Evolutionary conservation across 2,113 vertebrate genomes (phyloP).

Genomic region (Sinosuthora webbiana): DNA sequence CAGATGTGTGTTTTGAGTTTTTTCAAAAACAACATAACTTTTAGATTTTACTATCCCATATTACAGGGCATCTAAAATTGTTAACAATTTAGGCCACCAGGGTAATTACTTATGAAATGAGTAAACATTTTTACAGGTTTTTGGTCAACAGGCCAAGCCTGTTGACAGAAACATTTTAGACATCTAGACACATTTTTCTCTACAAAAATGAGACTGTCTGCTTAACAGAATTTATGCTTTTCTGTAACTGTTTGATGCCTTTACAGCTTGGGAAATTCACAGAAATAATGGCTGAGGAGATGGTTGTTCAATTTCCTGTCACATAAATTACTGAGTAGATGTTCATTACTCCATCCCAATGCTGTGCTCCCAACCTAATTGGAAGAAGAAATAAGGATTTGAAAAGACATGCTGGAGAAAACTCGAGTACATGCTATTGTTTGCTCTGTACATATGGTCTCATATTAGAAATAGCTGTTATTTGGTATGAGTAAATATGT

Average conservation of each 20-base stretch:
- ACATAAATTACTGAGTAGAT: conserved; percentile 26
- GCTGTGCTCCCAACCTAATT: conserved; percentile 47
- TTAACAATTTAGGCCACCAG: background rate
- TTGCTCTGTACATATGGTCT: background rate
- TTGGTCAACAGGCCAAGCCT: background rate
- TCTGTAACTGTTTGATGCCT: conserved; percentile 39
- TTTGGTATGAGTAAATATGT: background rate
- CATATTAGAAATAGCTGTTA: background rate
- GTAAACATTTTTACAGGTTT: background rate
- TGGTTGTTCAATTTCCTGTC: conserved; percentile 70
- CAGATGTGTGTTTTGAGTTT: background rate
- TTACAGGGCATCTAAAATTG: background rate
- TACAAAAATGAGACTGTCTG: background rate
- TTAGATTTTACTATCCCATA: background rate
- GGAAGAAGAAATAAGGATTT: conserved; percentile 42
- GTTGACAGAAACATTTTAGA: background rate
- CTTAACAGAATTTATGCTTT: conserved; percentile 25
- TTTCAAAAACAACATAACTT: background rate
- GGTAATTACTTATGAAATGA: background rate
- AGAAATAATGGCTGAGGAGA: conserved; percentile 37
- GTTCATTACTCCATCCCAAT: conserved; percentile 22
- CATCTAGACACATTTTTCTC: background rate
- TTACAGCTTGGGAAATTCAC: conserved; percentile 35
- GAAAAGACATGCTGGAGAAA: background rate
- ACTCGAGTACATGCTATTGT: background rate